Conservation (phyloP, 2,797 vertebrate genomes). For the Cygnus olor region DNA sequence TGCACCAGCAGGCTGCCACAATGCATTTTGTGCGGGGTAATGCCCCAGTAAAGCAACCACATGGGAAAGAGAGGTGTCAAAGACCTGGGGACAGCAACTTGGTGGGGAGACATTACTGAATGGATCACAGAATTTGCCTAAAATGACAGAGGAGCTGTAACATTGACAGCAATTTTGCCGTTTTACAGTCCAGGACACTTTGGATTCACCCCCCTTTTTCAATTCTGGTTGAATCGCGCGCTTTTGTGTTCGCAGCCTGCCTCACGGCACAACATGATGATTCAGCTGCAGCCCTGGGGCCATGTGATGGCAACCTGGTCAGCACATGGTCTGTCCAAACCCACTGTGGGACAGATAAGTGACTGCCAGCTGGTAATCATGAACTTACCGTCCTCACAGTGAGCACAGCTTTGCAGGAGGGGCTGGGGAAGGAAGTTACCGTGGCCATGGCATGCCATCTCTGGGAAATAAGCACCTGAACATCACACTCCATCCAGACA, state of each 20-base stretch:
- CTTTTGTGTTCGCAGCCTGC: neutral
- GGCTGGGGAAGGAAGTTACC: neutral
- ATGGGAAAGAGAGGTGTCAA: slow-evolving; percentile 6
- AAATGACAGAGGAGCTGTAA: neutral
- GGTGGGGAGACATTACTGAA: neutral
- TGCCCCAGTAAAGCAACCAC: neutral
- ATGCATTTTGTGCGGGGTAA: neutral
- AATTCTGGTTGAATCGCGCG: accelerated
- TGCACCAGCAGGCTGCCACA: neutral
- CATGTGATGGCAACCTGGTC: neutral
- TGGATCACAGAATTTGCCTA: accelerated
- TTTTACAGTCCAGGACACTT: neutral
- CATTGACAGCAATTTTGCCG: neutral
- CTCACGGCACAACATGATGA: accelerated
- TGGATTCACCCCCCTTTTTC: neutral
- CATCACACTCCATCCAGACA: neutral
- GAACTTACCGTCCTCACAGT: accelerated
- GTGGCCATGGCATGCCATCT: neutral
- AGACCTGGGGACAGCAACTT: neutral
- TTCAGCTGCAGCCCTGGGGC: neutral
- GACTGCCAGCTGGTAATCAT: neutral
- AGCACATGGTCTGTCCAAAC: neutral
- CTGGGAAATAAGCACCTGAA: accelerated
- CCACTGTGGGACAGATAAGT: neutral
- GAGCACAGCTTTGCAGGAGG: neutral